Base-by-base conservation (phyloP, 2,797 vertebrate species). In the Myoxocephalus aenaeus region DNA sequence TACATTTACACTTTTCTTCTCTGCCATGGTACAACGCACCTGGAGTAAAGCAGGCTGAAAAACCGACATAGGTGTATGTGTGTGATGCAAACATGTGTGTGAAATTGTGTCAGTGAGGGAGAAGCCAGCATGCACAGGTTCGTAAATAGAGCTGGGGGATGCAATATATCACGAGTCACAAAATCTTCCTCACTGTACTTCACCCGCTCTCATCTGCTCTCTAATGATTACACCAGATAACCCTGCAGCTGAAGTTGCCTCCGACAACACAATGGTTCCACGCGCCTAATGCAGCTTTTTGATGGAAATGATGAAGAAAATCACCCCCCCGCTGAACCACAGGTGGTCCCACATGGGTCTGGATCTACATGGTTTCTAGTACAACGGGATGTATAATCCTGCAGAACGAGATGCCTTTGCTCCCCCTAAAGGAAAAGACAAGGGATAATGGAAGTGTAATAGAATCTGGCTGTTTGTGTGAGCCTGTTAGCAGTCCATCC, bases 391-490 rank as follows among this genome's bases (percentile, higher is more conserved):
- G 62, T 64, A n/a, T 70, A 80, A 58, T 80, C 70, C 69, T 67
- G 44, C 54, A 13, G 70, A 0, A 2, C 0, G 11, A 51, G 53
- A 80, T 64, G 56, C 25, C 13, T 74, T 32, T n/a, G 3, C 27
- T 58, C 25, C 25, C 62, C 58, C 34, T 1, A 13, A 17, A 58
- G 65, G 51, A 61, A 77, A 79, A 77, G 38, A 56, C 0, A 0
- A 54, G 25, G 27, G 42, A 78, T 78, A 86, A 86, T 88, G 77
- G 57, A 75, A 74, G 27, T 63, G 32, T 87, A 78, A 86, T 87
- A 67, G 59, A 64, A 53, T 46, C 20, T 70, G 76, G 34, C 79
- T 79, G 79, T 81, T 65, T 83, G 73, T 79, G 63, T 66, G 56
- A 72, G 69, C 4, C 11, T 40, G 63, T 76, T 84, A 58, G 44